Evolutionary conservation across 1,140 invertebrate species (phyloP).

Genomic region (Meloidogyne chitwoodi): DNA sequence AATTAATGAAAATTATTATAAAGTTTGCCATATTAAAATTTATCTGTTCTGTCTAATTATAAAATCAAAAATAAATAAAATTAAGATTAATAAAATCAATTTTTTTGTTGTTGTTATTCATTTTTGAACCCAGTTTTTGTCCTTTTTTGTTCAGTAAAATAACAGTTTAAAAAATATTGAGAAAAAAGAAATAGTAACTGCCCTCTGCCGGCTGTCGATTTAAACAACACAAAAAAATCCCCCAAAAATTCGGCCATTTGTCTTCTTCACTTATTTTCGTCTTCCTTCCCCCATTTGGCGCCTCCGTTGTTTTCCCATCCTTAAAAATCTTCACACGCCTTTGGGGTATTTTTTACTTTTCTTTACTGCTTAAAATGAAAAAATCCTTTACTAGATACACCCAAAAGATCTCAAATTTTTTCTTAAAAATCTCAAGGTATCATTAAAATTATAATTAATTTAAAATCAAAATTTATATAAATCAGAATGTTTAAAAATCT

Average conservation of each 20-base stretch:
- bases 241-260: background rate
- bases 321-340: background rate
- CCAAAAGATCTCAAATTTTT: background rate
- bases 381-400: background rate
- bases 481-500: too few species aligned
- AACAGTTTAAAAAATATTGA: background rate
- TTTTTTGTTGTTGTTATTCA: background rate
- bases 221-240: background rate
- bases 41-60: too few species aligned
- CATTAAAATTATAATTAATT: too few species aligned
- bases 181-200: background rate
- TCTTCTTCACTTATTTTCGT: background rate
- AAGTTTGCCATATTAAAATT: too few species aligned
- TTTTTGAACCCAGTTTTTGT: background rate
- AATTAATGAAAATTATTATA: too few species aligned
- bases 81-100: too few species aligned
- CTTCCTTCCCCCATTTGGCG: background rate
- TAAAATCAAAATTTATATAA: too few species aligned
- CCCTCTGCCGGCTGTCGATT: background rate
- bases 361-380: background rate
- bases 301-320: background rate
- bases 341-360: too few species aligned
- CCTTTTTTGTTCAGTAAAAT: background rate
- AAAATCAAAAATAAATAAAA: too few species aligned
- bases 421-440: too few species aligned